Evolutionary conservation across 2,113 vertebrate genomes (phyloP), one percentile per base, ranked within the genome.

Genomic region (Vimba vimba): DNA sequence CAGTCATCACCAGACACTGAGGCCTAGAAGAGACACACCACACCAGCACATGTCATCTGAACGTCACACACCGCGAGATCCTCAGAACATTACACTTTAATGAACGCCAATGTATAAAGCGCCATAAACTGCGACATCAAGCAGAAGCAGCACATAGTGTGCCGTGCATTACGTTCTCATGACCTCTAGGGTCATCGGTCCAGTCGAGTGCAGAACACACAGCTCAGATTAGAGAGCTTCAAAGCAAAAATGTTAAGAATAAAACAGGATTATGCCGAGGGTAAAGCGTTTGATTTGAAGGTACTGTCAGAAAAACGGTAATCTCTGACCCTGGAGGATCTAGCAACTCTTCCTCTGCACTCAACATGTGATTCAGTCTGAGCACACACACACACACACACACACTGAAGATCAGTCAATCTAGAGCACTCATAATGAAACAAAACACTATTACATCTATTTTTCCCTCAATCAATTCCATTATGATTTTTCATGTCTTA

Each of bases 1-100:
- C 98, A 2, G 96, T 99, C 97, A 99, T 97, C 91, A 99, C 96
- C 95, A 99, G 95, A 93, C 98, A 99, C 93, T 99, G 98, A 10
- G 98, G 98, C 93, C 98, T 99, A 74, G 82, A 91, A 86, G 85
- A 60, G 84, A 59, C 88, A 64, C 25, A 12, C 39, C 39, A 39
- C 88, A 85, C 25, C 79, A 19, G 3, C 60, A 2, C 8, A 82
- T 30, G 69, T 7, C 33, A 68, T 43, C 17, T 55, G 43, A 6
- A 21, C 23, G 60, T 77, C 57, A 39, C 9, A 43, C 1, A 62
- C 59, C 8, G 4, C 11, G n/a, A 8, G n/a, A 25, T 25, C 21
- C 59, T 8, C 9, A 62, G 59, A 62, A 62, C 10, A 1, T 9
- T 62, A 1, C 36, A 55, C 50, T 55, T 55, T 55, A 55, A 55